Percentiles rank a stretch among this genome's conserved stretches.
Conservation (phyloP, 64 coral and sea anemone species). For the Catalaphyllia jardinei region DNA sequence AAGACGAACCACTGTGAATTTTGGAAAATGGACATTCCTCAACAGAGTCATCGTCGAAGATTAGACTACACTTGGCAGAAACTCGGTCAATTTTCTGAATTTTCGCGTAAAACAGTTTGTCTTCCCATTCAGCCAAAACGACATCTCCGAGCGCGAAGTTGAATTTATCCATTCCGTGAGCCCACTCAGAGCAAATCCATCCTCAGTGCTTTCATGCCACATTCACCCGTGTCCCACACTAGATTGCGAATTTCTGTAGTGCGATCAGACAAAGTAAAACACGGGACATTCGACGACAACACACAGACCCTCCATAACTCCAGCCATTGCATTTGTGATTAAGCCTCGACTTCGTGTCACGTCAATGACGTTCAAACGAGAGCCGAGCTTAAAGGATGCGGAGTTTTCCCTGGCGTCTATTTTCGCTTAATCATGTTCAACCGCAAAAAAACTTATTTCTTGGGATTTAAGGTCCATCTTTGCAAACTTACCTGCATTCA, state of each 20-base stretch:
- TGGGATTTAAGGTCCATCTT: slow-evolving; percentile 25
- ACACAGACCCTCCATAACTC: slow-evolving; percentile 12
- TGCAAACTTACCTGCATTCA: slow-evolving; percentile 77
- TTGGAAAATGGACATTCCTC: slow-evolving; percentile 98
- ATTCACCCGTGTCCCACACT: slow-evolving; percentile 16
- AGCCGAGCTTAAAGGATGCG: slow-evolving; percentile 45
- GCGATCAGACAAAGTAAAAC: slow-evolving; percentile 37
- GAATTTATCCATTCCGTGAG: slow-evolving; percentile 92
- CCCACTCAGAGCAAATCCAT: slow-evolving; percentile 44
- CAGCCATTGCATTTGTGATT: slow-evolving; percentile 57
- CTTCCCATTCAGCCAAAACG: slow-evolving; percentile 98
- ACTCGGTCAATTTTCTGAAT: slow-evolving; percentile 94
- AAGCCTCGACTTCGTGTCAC: slow-evolving; percentile 90
- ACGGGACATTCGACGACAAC: slow-evolving; percentile 48
- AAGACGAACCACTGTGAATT: slow-evolving; percentile 99
- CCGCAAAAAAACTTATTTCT: slow-evolving; percentile 17
- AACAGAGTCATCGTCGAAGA: slow-evolving; percentile 98
- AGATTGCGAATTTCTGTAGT: neutral
- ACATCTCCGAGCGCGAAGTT: slow-evolving; percentile 94
- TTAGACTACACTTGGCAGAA: slow-evolving; percentile 79
- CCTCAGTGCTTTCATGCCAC: slow-evolving; percentile 19
- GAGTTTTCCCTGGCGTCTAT: slow-evolving; percentile 72
- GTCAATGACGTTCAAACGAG: slow-evolving; percentile 79
- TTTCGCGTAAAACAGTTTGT: slow-evolving; percentile 99
- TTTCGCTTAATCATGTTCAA: slow-evolving; percentile 14